Conservation (phyloP, 2,113 vertebrate species). For the Equus quagga region DNA sequence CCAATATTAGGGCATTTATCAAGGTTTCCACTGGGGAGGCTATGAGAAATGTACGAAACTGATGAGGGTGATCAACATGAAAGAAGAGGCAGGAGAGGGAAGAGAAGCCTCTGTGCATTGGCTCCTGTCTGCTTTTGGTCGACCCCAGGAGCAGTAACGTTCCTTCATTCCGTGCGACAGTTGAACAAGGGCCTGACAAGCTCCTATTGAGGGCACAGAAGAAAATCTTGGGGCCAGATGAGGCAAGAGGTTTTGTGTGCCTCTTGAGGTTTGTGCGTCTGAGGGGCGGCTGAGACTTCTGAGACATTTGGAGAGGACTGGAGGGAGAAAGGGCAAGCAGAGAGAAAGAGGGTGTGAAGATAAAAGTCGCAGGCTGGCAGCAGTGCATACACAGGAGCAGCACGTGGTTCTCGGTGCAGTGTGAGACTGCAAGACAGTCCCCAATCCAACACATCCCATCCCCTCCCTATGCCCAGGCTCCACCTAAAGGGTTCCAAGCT, state of each 20-base stretch:
- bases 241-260: background rate
- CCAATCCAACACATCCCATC: background rate
- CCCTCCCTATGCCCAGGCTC: no score
- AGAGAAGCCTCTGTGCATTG: background rate
- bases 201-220: background rate
- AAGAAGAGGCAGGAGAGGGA: background rate
- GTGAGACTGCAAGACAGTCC: accelerated
- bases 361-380: background rate
- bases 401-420: accelerated
- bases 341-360: background rate
- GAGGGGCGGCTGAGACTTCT: background rate
- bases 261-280: background rate
- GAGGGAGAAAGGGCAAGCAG: background rate
- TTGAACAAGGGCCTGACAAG: background rate
- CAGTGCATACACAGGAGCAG: accelerated
- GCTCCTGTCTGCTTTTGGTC: background rate
- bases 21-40: background rate
- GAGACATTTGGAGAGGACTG: background rate
- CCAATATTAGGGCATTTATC: background rate
- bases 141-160: background rate
- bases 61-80: no score
- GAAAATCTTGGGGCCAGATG: background rate
- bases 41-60: background rate
- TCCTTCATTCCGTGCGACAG: background rate
- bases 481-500: background rate